Evolutionary conservation across 37 sponge, comb jelly and placozoan species (phyloP).

Genomic region (Haliclona indistincta): DNA sequence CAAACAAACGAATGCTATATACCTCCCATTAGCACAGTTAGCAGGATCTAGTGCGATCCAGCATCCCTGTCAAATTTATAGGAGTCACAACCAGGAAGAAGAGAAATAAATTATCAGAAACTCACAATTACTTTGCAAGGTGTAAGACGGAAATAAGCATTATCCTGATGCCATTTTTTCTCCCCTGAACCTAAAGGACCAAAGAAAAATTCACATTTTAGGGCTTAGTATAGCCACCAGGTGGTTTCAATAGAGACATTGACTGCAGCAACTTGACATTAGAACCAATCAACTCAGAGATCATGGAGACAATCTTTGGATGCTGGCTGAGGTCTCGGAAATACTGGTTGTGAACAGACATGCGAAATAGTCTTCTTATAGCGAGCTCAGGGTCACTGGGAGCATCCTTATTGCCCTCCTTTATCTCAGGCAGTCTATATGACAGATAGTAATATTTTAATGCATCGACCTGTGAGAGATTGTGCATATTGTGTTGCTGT

Average conservation of each 20-base stretch:
- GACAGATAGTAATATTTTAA: no score
- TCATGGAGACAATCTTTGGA: conserved; percentile 24
- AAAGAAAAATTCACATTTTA: background rate
- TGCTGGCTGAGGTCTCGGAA: conserved; percentile 41
- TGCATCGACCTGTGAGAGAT: no score
- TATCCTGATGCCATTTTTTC: conserved; percentile 78
- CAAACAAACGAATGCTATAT: background rate
- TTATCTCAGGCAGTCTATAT: conserved; percentile 43
- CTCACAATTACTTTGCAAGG: conserved; percentile 52
- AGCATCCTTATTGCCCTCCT: conserved; percentile 21
- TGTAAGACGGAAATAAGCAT: conserved; percentile 67
- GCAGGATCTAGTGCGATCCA: conserved; percentile 71
- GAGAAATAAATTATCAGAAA: background rate
- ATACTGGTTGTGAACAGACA: conserved; percentile 23
- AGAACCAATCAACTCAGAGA: conserved; percentile 20
- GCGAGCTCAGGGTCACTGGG: conserved; percentile 34
- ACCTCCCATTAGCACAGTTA: conserved; percentile 62
- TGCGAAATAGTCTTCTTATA: conserved; percentile 48
- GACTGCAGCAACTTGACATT: conserved; percentile 67
- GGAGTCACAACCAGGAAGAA: background rate
- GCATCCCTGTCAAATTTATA: conserved; percentile 26
- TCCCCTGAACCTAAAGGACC: conserved; percentile 34
- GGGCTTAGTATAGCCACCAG: conserved; percentile 13
- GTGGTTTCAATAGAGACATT: conserved; percentile 72
- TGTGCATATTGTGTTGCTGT: no score